Evolutionary conservation across 1,140 invertebrate species (phyloP), one percentile per base, ranked within the genome.

Genomic region (Lucilia sericata): DNA sequence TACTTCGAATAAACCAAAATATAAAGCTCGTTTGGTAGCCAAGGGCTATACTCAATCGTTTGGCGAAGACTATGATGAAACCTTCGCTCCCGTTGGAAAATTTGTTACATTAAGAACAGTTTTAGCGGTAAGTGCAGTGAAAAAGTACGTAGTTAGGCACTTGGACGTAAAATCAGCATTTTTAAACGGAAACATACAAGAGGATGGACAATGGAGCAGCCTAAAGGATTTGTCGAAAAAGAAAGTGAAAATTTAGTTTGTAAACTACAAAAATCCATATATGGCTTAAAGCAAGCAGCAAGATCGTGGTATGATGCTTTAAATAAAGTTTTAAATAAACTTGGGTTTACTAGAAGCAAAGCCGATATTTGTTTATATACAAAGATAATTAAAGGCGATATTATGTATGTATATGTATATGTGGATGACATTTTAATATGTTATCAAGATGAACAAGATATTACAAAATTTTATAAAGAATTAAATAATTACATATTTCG

Each of bases 161-260:
- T 86, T 91, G 81, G 92, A 92, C 86, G 87, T 90, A 5, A 88
- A 87, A 82, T 91, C 90, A 17, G 92, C 92, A 0, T 93, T 91
- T 86, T 85, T n/a, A 14, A 87, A 93, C 86, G 91, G 92, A 21
- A 84, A 88, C n/a, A 87, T 92, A 74, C 86, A 91, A 19, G 91
- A 93, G 86, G 86, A 86, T 92, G 14, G 87, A 92, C 86, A 9
- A 91, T 92, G 88, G 83, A 88, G 47, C 88, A 88, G 85, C 91
- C 91, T 12, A 82, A 88, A 84, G 90, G 88, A 17, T 89, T 88
- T 86, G 84, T 86, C 42, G 84, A 82, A 70, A 30, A 84, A 85
- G 80, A 87, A 70, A n/a, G 80, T 34, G 78, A 74, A 34, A 25
- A 82, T 19, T 76, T 83, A 17, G 75, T 85, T 12, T 84, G 83